Evolutionary conservation across 30 jellyfish, hydroid and myxozoan genomes (phyloP).

Genomic region (Haliclystus octoradiatus): DNA sequence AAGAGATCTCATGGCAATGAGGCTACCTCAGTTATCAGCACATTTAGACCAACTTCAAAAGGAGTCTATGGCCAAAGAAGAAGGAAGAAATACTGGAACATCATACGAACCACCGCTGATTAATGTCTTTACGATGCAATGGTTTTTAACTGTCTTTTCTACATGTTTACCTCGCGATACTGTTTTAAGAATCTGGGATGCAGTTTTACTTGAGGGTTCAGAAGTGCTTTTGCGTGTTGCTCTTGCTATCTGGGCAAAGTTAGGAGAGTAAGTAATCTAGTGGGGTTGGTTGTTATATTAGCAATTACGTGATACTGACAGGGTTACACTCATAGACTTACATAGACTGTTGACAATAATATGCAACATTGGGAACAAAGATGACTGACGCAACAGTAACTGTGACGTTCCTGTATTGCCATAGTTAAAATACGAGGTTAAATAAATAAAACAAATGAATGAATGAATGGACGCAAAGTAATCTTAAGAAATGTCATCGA

Average conservation of each 20-base stretch:
- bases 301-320: no score
- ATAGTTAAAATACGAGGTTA: no score
- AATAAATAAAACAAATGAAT: no score
- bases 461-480: no score
- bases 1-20: slow-evolving; percentile 79
- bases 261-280: slow-evolving; percentile 92
- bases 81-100: slow-evolving; percentile 45
- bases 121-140: slow-evolving; percentile 93
- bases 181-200: slow-evolving; percentile 91
- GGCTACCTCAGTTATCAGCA: slow-evolving; percentile 57
- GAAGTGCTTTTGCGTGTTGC: slow-evolving; percentile 90
- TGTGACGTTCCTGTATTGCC: no score
- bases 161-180: slow-evolving; percentile 96
- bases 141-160: slow-evolving; percentile 94
- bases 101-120: slow-evolving; percentile 94
- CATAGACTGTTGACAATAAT: no score
- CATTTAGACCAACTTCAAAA: slow-evolving; percentile 72
- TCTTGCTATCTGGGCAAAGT: slow-evolving; percentile 87
- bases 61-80: slow-evolving; percentile 45
- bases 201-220: slow-evolving; percentile 91
- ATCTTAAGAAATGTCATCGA: no score
- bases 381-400: no score
- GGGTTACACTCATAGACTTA: no score
- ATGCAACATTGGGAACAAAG: no score
- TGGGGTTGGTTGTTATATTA: no score